Percentiles rank a stretch among this genome's conserved stretches.
Conservation (phyloP, 2,113 vertebrate genomes). For the Todiramphus saurophagus region DNA sequence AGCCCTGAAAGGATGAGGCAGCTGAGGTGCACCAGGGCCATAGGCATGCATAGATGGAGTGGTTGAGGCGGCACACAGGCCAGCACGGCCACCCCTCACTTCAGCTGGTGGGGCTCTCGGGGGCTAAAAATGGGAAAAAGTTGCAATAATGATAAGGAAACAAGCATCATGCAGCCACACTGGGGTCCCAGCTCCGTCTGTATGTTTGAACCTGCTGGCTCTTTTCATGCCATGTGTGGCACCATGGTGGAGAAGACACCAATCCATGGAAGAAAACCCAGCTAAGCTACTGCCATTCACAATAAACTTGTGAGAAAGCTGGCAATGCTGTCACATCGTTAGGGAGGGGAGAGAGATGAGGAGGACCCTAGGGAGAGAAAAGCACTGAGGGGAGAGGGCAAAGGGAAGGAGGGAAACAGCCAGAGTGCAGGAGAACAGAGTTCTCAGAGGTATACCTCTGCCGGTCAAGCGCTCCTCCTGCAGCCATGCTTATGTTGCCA, state of each 20-base stretch:
- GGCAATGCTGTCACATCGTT: neutral
- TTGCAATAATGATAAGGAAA: neutral
- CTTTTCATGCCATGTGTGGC: neutral
- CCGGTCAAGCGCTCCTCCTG: rapidly evolving
- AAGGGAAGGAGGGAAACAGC: neutral
- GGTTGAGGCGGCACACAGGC: neutral
- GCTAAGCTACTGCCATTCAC: neutral
- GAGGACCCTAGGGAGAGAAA: neutral
- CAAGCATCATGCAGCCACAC: rapidly evolving
- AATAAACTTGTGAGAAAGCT: neutral
- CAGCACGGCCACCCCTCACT: neutral
- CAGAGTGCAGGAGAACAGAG: neutral
- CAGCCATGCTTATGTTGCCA: neutral
- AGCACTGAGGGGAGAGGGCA: neutral
- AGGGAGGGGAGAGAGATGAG: neutral
- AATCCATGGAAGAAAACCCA: neutral
- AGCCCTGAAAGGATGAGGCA: neutral
- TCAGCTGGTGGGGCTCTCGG: neutral
- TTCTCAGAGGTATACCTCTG: neutral
- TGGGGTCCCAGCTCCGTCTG: neutral
- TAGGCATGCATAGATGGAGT: neutral
- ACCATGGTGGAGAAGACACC: rapidly evolving
- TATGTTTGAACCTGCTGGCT: neutral
- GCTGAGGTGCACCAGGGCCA: neutral
- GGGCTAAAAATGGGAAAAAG: neutral